Evolutionary conservation across 2,888 invertebrate genomes (phyloP).

Genomic region (Ypsolopha scabrella): DNA sequence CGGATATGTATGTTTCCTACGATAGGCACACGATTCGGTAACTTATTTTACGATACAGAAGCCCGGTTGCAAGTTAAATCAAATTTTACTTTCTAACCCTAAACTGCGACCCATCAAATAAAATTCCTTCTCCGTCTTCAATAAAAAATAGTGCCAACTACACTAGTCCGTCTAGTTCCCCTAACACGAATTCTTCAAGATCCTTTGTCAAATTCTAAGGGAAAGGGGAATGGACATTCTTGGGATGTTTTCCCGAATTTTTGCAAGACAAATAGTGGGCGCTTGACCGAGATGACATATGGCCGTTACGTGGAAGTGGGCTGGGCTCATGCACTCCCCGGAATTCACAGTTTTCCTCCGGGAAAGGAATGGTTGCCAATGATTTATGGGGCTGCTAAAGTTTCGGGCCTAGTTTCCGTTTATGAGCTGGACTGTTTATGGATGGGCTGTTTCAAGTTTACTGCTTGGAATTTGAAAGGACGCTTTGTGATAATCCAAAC

Average conservation of each 20-base stretch:
- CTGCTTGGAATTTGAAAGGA: too few relatives aligned
- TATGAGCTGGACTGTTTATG: conserved; percentile 47
- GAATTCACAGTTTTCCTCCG: conserved; percentile 33
- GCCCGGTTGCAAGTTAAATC: not conserved
- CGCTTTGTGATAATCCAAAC: too few relatives aligned
- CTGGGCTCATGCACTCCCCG: conserved; percentile 41
- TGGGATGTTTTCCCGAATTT: conserved; percentile 53
- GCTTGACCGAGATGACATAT: conserved; percentile 63
- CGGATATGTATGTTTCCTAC: too few relatives aligned
- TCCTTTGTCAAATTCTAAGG: conserved; percentile 14
- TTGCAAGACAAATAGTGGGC: conserved; percentile 60
- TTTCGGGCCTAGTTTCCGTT: conserved; percentile 25
- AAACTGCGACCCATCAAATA: not conserved
- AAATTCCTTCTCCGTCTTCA: conserved; percentile 2
- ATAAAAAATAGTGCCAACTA: conserved; percentile 2
- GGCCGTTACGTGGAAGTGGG: conserved; percentile 29
- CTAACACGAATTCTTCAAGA: conserved; percentile 22
- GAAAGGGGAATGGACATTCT: conserved; percentile 39
- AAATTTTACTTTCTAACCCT: conserved; percentile 8
- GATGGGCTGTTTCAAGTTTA: conserved; percentile 2
- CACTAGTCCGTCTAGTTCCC: conserved; percentile 5
- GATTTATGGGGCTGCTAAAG: conserved; percentile 26
- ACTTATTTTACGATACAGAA: too few relatives aligned
- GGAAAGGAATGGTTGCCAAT: conserved; percentile 22
- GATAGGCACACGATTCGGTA: too few relatives aligned